Base-by-base conservation (phyloP, 2,888 invertebrate species). In the Thymelicus sylvestris region DNA sequence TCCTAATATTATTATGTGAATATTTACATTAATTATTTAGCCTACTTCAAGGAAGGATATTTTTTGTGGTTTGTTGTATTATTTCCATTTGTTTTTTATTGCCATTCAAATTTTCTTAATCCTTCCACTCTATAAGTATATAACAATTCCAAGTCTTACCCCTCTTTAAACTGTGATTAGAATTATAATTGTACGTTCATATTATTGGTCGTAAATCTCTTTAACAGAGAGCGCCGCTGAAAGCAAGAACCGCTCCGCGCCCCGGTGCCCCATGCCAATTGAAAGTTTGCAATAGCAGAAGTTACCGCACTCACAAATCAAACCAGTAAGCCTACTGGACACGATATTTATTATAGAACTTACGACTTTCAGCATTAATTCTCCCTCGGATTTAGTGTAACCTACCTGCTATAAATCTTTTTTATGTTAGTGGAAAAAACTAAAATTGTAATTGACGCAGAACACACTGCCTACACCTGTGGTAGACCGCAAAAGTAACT, bases 351-450 rank as follows among this genome's bases (percentile, higher is more conserved):
- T 82, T 79, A 79, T 78, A 76, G 76, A 85, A 84, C 80, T 83
- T 82, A 71, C 75, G 80, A 79, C 52, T 39, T 50, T 61, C n/a
- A 31, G 80, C 80, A 79, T 79, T 81, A 81, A 83, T 82, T 79
- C 80, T 75, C 79, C 79, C 76, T 80, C 83, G 83, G 81, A 83
- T 85, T 84, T 76, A 88, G 86, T 87, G 86, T 88, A 87, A 87
- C 87, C 87, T 75, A 85, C 8, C 12, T 0, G 4, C 12, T 44
- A 8, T 10, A 44, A 44, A 44, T 12, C 44, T 4, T 44, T 44
- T 3, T 44, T 44, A 12, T 44, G 10, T 2, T 12, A 44, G 44
- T 12, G 12, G 10, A 44, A 12, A 44, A 44, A 44, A 12, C 12
- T 12, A 4, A 10, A 44, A 10, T 3, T 44, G 44, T 44, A 12